phyloP scores from a whole-genome alignment of 2,797 vertebrate genomes.

The Aphelocoma californica region DNA sequence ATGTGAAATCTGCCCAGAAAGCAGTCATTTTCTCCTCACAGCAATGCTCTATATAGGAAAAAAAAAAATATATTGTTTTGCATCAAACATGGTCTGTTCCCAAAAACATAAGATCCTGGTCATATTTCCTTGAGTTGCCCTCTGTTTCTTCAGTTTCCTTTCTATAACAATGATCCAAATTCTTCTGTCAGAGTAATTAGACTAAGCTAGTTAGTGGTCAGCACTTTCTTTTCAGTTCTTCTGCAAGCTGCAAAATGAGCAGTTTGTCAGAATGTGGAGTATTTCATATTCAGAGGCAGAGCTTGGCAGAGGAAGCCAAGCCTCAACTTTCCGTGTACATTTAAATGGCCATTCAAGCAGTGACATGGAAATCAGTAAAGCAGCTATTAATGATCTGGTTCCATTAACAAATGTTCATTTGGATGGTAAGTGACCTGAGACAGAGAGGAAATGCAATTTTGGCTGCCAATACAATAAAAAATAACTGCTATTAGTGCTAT shows the following conservation, averaged over 20 bases:
- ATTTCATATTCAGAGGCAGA: not conserved
- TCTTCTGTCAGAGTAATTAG: conserved; percentile 19
- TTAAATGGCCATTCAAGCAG: conserved; percentile 57
- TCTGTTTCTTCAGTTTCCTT: conserved; percentile 27
- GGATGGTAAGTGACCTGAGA: conserved; percentile 70
- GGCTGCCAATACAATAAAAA: conserved; percentile 72
- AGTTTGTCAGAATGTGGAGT: conserved; percentile 52
- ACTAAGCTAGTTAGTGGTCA: conserved; percentile 27
- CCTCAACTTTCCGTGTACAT: not conserved
- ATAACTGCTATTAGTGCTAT: conserved; percentile 56
- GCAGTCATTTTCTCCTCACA: not conserved
- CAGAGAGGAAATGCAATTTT: conserved; percentile 69
- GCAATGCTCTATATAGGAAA: not conserved
- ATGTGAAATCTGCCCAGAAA: not conserved
- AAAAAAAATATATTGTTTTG: not conserved
- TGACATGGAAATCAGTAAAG: conserved; percentile 57
- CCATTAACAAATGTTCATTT: conserved; percentile 74
- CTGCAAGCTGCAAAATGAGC: conserved; percentile 35
- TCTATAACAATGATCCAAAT: not conserved
- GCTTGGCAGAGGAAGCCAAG: conserved; percentile 1
- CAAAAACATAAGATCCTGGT: not conserved
- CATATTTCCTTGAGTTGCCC: not conserved
- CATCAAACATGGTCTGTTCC: not conserved
- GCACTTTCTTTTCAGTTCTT: conserved; percentile 33
- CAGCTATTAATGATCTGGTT: conserved; percentile 70